phyloP scores from a whole-genome alignment of 2,113 vertebrate species.

The Tachysurus vachellii region DNA sequence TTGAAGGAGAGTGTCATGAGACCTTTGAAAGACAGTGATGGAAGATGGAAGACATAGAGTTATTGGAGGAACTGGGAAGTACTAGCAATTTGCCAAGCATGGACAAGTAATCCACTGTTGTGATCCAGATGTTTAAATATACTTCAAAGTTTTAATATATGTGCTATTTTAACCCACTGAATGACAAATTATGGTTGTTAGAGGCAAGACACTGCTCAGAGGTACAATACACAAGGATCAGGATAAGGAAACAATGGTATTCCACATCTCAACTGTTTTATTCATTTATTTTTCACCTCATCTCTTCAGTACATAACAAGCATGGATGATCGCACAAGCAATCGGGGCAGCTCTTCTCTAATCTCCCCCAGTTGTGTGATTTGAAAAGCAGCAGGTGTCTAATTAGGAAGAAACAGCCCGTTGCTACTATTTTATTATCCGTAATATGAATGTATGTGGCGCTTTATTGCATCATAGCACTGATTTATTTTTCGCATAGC shows the following conservation, averaged over 20 bases:
- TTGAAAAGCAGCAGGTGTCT: constrained; percentile 42
- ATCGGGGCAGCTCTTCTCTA: constrained; percentile 10
- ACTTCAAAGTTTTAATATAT: background rate
- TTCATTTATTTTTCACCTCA: background rate
- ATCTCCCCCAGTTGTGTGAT: constrained; percentile 34
- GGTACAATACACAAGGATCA: background rate
- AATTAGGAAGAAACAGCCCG: constrained; percentile 45
- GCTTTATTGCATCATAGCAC: constrained; percentile 26
- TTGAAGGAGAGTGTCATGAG: background rate
- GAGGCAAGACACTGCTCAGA: background rate
- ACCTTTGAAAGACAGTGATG: background rate
- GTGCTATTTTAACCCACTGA: background rate
- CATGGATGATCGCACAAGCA: constrained; percentile 26
- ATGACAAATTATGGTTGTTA: background rate
- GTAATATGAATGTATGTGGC: constrained; percentile 26
- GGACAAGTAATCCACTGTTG: background rate
- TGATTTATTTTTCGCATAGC: constrained; percentile 18
- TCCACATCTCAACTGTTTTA: background rate
- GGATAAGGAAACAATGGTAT: background rate
- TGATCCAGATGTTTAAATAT: background rate
- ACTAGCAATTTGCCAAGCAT: background rate
- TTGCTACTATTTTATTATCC: constrained; percentile 24
- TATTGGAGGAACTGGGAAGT: background rate
- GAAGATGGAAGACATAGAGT: background rate
- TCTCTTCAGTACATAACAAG: constrained; percentile 26